phyloP scores from a whole-genome alignment of 1,140 invertebrate species.

The Heliothis subflexa region DNA sequence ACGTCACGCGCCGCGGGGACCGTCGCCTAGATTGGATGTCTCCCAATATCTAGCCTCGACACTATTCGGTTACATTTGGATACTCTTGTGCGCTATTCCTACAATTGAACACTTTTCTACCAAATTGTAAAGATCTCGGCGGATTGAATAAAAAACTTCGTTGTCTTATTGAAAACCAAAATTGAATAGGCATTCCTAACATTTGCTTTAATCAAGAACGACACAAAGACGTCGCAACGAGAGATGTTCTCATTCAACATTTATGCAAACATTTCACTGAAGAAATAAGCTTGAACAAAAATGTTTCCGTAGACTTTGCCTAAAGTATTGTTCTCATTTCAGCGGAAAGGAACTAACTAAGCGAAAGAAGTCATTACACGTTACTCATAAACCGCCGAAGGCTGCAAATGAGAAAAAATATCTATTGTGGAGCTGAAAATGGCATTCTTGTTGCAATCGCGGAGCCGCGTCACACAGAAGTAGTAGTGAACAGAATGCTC shows the following conservation, averaged over 20 bases:
- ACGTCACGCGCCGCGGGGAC: slow-evolving; percentile 42
- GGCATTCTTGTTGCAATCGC: slow-evolving; percentile 18
- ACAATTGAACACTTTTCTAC: background rate
- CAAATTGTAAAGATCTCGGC: background rate
- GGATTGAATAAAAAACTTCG: background rate
- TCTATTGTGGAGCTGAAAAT: slow-evolving; percentile 40
- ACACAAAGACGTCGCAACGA: background rate
- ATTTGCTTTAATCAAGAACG: background rate
- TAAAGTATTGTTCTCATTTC: slow-evolving; percentile 26
- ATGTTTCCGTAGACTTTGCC: slow-evolving; percentile 16
- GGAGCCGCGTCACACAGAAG: background rate
- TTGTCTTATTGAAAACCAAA: background rate
- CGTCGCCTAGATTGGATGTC: slow-evolving; percentile 63
- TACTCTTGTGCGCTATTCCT: slow-evolving; percentile 3
- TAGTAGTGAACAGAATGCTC: background rate
- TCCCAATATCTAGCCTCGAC: slow-evolving; percentile 17
- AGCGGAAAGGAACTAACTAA: slow-evolving; percentile 36
- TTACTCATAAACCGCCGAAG: slow-evolving; percentile 40
- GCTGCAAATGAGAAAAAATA: slow-evolving; percentile 46
- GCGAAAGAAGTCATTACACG: slow-evolving; percentile 42
- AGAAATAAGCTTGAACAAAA: slow-evolving; percentile 25
- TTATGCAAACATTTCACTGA: slow-evolving; percentile 2
- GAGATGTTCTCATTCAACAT: background rate
- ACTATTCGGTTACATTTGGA: slow-evolving; percentile 21
- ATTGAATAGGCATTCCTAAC: slow-evolving; percentile 8